A percentile compares a stretch with the other conserved stretches of the same genome.
Evolutionary conservation across 2,888 invertebrate species (phyloP).

Genomic region (Liodrosophila aerea): DNA sequence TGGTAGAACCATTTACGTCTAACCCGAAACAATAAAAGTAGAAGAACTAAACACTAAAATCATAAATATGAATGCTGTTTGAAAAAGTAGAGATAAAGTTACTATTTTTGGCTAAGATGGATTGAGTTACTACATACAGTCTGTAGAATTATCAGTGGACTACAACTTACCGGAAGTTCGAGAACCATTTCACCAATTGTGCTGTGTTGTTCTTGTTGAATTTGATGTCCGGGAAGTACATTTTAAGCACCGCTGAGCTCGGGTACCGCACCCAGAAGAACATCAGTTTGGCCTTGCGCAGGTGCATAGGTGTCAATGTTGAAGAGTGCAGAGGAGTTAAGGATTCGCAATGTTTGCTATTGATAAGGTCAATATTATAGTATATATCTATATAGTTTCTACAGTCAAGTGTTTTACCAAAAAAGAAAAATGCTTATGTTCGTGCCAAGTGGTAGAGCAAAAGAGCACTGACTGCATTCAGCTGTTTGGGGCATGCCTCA

Average conservation of each 20-base stretch:
- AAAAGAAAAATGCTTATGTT: no score
- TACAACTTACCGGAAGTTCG: conserved; percentile 97
- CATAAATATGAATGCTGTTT: conserved; percentile 74
- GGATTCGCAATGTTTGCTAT: conserved; percentile 84
- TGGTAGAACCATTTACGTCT: conserved; percentile 4
- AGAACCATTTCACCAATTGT: conserved; percentile 99
- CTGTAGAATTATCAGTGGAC: not conserved
- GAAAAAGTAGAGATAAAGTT: conserved; percentile 26
- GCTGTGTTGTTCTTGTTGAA: conserved; percentile 99
- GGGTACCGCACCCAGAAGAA: conserved; percentile 99
- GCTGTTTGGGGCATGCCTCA: no score
- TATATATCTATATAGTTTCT: conserved; percentile 1
- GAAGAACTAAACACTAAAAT: conserved; percentile 33
- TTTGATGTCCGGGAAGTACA: conserved; percentile 99
- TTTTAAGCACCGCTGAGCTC: conserved; percentile 98
- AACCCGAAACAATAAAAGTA: conserved; percentile 13
- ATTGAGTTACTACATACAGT: not conserved
- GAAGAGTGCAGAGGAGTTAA: conserved; percentile 95
- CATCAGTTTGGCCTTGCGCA: conserved; percentile 99
- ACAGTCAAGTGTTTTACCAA: not conserved
- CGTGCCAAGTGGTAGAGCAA: conserved; percentile 25
- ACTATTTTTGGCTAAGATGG: not conserved
- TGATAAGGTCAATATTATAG: conserved; percentile 30
- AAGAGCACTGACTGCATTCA: no score
- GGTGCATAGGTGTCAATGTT: conserved; percentile 99